Evolutionary conservation across 2,113 vertebrate species (phyloP).

Genomic region (Sminthopsis crassicaudata): DNA sequence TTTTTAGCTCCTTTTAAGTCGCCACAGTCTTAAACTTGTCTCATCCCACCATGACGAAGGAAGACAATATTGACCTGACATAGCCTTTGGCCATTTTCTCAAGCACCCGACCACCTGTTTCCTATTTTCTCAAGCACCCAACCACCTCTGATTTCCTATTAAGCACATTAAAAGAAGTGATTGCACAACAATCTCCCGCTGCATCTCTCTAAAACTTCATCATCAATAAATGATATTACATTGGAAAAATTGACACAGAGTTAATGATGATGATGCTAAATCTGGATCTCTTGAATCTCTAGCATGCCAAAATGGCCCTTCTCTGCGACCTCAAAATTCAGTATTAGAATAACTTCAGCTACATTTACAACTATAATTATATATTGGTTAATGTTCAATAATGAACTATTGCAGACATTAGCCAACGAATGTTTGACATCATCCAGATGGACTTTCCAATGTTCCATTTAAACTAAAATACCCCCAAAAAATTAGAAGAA

Average conservation of each 20-base stretch:
- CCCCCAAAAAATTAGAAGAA: background rate
- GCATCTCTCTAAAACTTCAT: background rate
- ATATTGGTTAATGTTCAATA: background rate
- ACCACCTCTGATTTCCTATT: background rate
- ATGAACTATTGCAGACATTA: slow-evolving; percentile 8
- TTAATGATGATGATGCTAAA: background rate
- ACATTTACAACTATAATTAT: background rate
- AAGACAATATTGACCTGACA: background rate
- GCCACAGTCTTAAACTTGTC: background rate
- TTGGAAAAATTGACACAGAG: background rate
- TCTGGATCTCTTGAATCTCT: background rate
- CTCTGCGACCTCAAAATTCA: slow-evolving; percentile 3
- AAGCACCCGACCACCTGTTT: background rate
- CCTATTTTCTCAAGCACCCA: background rate
- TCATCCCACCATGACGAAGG: background rate
- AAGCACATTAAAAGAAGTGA: background rate
- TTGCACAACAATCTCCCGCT: background rate
- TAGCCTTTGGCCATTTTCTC: background rate
- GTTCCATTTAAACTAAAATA: background rate
- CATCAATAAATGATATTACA: background rate
- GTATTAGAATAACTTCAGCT: background rate
- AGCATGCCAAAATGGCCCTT: background rate
- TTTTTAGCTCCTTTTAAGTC: no score
- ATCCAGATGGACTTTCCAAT: slow-evolving; percentile 22
- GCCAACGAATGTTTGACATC: background rate